phyloP scores from a whole-genome alignment of 2,113 vertebrate species.

The Haplochromis burtoni region DNA sequence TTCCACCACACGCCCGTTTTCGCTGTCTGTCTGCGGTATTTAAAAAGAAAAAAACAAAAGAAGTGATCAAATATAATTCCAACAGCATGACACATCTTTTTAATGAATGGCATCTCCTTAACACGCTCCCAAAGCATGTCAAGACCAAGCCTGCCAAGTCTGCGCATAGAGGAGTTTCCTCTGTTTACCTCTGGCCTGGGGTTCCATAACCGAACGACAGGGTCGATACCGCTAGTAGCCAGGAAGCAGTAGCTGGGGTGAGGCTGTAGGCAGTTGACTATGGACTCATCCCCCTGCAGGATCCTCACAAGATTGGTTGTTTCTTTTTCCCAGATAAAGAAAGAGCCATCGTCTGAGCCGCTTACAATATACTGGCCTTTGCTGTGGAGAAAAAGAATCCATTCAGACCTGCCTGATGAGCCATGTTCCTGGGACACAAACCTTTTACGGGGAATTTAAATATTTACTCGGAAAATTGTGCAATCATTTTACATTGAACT shows the following conservation, averaged over 20 bases:
- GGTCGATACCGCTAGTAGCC: slow-evolving; percentile 95
- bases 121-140: neutral
- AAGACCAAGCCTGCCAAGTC: neutral
- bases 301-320: slow-evolving; percentile 94
- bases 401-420: neutral
- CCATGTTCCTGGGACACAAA: neutral
- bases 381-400: slow-evolving; percentile 58
- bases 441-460: neutral
- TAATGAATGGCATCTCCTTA: neutral
- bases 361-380: slow-evolving; percentile 97
- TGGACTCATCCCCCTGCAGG: slow-evolving; percentile 95
- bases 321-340: slow-evolving; percentile 99
- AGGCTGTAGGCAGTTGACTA: slow-evolving; percentile 96
- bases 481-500: neutral
- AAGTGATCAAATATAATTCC: neutral
- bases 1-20: slow-evolving; percentile 88
- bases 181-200: slow-evolving; percentile 88
- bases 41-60: neutral
- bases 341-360: slow-evolving; percentile 95
- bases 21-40: slow-evolving; percentile 78
- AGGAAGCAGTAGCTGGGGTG: slow-evolving; percentile 98
- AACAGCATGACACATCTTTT: neutral
- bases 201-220: slow-evolving; percentile 93
- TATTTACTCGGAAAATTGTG: neutral
- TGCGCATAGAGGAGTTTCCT: neutral